Base-by-base conservation (phyloP, 2,888 invertebrate genomes). In the Graphium colonna region DNA sequence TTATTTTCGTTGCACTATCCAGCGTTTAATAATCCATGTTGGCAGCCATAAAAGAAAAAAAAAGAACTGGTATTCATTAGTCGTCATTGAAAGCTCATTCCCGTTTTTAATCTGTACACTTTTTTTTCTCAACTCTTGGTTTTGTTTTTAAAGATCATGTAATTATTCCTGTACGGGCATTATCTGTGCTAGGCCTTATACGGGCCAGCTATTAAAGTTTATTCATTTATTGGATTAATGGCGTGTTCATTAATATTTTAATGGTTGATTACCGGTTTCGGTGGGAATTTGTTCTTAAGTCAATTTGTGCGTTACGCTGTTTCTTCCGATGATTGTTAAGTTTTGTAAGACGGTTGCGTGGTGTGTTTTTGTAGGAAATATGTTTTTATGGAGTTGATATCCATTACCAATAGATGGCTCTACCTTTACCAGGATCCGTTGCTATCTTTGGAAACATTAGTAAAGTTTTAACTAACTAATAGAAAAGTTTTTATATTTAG, bases 11-110 rank as follows among this genome's bases (percentile, higher is more conserved):
- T 48, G 52, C 18, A 52, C 13, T 40, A 51, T 67, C 65, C 49
- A 64, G 62, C 36, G 1, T 1, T 17, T 12, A 3, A 33, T 21
- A 21, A 45, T 57, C 55, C 13, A 10, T 49, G 51, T 56, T 58
- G 62, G 51, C 64, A 62, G 42, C 31, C 55, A 47, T 53, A 50
- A 61, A 73, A 69, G 71, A 65, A 71, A 69, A 75, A n/a, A n/a
- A 70, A 77, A 76, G 63, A 67, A 60, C 52, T 58, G 61, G 70
- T 75, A 75, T 86, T 87, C 87, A 86, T 87, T 85, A 86, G 82
- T 64, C 73, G 68, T 73, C 77, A 86, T 83, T 86, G 86, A 86
- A 85, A 79, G 85, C 84, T 77, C 75, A 75, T 68, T 64, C 71
- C 62, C 59, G 61, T 72, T 69, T 53, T 74, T 72, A 72, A 72